Base-by-base conservation (phyloP, 2,888 invertebrate genomes). In the Rhyacophila evoluta region DNA sequence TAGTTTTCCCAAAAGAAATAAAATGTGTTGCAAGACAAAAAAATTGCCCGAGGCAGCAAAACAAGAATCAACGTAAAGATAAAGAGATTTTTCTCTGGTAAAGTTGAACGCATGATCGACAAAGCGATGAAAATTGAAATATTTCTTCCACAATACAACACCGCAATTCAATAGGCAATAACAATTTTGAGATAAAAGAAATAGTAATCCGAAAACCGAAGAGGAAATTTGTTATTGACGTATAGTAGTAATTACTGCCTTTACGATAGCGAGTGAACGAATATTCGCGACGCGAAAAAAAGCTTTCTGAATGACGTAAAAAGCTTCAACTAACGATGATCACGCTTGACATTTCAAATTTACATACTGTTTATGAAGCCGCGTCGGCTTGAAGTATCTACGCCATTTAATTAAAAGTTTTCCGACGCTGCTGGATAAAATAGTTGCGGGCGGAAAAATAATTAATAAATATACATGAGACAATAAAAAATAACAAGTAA, bases 1-100 rank as follows among this genome's bases (percentile, higher is more conserved):
- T 55, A 55, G 25, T 55, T 55, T 55, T 55, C 55, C 55, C 55
- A 55, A 19, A 55, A 25, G 55, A 55, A 55, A 55, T 55, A 10
- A 55, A 55, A n/a, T n/a, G n/a, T 55, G 25, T 55, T 55, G 55
- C 25, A 55, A 55, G 10, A 55, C 55, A 55, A 6, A 55, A 38
- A 25, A 55, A 4, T 25, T 10, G 25, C 55, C 41, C 15, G 25
- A 55, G 55, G 55, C 25, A 5, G 1, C 55, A 1, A 15, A 5
- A 41, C 55, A 1, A 19, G 15, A 8, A 6, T 55, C 55, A 19
- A 55, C 55, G 10, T 19, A 19, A 8, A 55, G 15, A 5, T 19
- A 41, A 1, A 55, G 10, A 55, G 25, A 55, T 55, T 55, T 1
- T 55, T 19, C 19, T 55, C 25, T 8, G 55, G 15, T 25, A 55